A percentile compares a stretch with the other conserved stretches of the same genome.
Conservation (phyloP, 2,797 vertebrate species). For the Coendou prehensilis region DNA sequence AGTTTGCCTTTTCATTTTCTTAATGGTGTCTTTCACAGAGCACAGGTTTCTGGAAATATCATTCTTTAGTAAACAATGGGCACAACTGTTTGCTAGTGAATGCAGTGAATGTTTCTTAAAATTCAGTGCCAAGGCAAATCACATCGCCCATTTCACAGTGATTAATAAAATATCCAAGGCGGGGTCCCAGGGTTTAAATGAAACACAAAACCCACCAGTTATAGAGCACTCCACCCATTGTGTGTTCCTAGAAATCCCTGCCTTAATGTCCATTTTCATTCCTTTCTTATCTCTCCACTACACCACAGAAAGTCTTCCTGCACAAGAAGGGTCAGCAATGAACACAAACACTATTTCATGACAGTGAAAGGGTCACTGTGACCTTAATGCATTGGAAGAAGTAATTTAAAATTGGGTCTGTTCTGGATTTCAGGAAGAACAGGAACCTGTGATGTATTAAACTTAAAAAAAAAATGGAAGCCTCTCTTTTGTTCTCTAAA, state of each 20-base stretch:
- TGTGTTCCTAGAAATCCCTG: not conserved
- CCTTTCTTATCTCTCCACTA: not conserved
- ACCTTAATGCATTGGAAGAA: slow-evolving; percentile 25
- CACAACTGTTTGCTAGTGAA: slow-evolving; percentile 7
- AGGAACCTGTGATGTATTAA: not conserved
- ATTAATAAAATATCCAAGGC: not conserved
- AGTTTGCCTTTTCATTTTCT: slow-evolving; percentile 28
- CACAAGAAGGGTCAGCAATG: not conserved
- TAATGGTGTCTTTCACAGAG: not conserved
- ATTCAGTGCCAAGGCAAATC: not conserved
- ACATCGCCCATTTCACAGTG: not conserved
- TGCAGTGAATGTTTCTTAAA: not conserved
- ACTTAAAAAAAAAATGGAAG: not conserved
- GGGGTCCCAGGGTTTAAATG: not conserved
- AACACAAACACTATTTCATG: not conserved
- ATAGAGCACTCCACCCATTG: not conserved
- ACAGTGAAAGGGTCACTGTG: not conserved
- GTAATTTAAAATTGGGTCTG: not conserved
- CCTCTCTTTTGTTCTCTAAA: slow-evolving; percentile 21
- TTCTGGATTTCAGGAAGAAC: slow-evolving; percentile 52
- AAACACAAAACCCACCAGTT: not conserved
- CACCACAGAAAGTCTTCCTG: not conserved
- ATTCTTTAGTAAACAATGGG: not conserved
- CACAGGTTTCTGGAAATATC: not conserved
- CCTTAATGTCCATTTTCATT: not conserved